Base-by-base conservation (phyloP, 2,888 invertebrate genomes). In the Lycocerus yunnanus region DNA sequence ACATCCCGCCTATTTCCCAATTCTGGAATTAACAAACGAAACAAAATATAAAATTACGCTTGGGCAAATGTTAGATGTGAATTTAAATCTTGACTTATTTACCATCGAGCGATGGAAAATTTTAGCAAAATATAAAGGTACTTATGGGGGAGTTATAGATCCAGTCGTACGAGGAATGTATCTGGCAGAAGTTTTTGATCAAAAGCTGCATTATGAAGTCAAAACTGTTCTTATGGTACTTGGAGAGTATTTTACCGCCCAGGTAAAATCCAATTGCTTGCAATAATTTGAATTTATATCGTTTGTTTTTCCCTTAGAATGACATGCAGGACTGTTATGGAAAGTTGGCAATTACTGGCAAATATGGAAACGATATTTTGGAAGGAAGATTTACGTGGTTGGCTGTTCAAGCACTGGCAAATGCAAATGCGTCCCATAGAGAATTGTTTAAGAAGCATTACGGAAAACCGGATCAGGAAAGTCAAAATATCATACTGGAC, bases 371-470 rank as follows among this genome's bases (percentile, higher is more conserved):
- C 0, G 98, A 99, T 84, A 98, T 99, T 80, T 91, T 94, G 87
- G 97, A 98, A 81, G 97, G 97, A 58, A 99, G 98, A 88, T 99
- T 98, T 87, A 93, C 97, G 0, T 99, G 99, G 99, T 88, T 98
- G 24, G 92, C 95, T 1, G 95, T 97, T 1, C 94, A 95, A 0
- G 97, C 97, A 10, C 88, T 97, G 77, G 94, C 96, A 85, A 90
- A 93, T 71, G 94, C 93, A 0, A 91, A 90, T 66, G 89, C 91
- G 0, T 88, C 90, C 4, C 95, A 97, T 83, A 90, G 90, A 78
- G 89, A 92, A 82, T 88, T 94, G 21, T 90, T 96, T 89, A 89
- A 92, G 83, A 92, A 94, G 76, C 92, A 93, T 85, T 97, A 96
- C 83, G 96, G 95, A 11, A 87, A 88, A 65, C 85, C 89, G 69